Conservation (phyloP, 2,797 vertebrate species). For the Menidia menidia region DNA sequence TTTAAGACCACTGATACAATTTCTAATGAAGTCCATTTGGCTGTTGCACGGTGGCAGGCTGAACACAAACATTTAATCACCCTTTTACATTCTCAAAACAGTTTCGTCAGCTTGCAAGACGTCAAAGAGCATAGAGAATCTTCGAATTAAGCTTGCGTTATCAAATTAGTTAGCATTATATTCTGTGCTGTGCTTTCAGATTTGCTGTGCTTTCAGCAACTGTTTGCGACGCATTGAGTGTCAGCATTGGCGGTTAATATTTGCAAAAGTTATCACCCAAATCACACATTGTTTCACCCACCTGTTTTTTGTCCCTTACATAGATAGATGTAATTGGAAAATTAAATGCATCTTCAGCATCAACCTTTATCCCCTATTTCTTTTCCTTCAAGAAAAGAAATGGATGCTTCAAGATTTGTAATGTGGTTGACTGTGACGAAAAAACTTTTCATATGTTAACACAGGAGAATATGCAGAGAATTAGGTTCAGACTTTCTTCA, state of each 20-base stretch:
- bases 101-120: conserved; percentile 36
- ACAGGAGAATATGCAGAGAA: neutral
- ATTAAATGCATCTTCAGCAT: neutral
- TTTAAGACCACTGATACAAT: conserved; percentile 42
- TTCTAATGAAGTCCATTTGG: conserved; percentile 60
- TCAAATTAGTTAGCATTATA: neutral
- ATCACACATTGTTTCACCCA: neutral
- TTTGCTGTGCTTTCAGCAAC: neutral
- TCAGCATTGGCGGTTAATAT: neutral
- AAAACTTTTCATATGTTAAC: conserved; percentile 2
- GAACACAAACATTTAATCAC: conserved; percentile 40
- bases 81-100: conserved; percentile 36
- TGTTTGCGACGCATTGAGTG: conserved; percentile 6
- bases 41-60: conserved; percentile 16
- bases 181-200: neutral
- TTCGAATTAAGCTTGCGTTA: conserved; percentile 14
- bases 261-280: neutral
- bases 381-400: neutral
- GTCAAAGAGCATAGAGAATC: conserved; percentile 19
- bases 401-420: neutral
- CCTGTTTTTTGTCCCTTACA: neutral
- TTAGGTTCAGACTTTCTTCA: neutral
- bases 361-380: neutral
- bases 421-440: conserved; percentile 1
- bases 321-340: neutral